Base-by-base conservation (phyloP, 37 sponge, comb jelly and placozoan genomes). In the Petrosia ficiformis region DNA sequence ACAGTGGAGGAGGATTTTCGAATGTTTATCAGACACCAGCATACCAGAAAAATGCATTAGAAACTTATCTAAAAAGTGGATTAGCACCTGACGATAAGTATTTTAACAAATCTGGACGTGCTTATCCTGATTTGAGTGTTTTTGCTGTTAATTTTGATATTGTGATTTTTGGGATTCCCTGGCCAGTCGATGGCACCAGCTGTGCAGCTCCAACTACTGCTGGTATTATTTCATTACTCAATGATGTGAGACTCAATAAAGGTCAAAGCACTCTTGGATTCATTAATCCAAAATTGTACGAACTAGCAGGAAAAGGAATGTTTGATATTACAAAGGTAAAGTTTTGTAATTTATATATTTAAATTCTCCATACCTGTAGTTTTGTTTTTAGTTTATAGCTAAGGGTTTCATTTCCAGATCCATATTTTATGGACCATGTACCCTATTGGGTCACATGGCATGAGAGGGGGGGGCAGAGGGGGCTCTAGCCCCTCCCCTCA, bases 211-310 rank as follows among this genome's bases (percentile, higher is more conserved):
- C 96, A 2, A 96, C 89, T 11, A 77, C 88, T 56, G 89, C 96
- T 22, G 97, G 93, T 4, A 76, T 97, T 19, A 64, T 93, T 0
- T 84, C 98, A 2, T 70, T 85, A 64, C 73, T 91, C 11, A 97
- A 97, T 78, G 98, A 97, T 68, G 85, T 88, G 33, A 82, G 94
- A 19, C 77, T 97, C 52, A 76, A 80, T 35, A 77, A 74, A 4
- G 92, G 92, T 3, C 75, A 88, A 28, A 78, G 78, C 4, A 85
- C 89, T 36, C 87, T 97, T 3, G 98, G 98, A 3, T 97, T 97
- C 79, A 76, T 97, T 28, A 97, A 97, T 54, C 98, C 98, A 21
- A 78, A 94, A 24, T 89, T 97, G 40, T 97, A 97, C 81, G 77
- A 31, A 42, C 68, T 85, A 3, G 67, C 44, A 48, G 89, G 87